Evolutionary conservation across 2,888 invertebrate genomes (phyloP), one percentile per base, ranked within the genome.

Genomic region (Lissonota sp.): DNA sequence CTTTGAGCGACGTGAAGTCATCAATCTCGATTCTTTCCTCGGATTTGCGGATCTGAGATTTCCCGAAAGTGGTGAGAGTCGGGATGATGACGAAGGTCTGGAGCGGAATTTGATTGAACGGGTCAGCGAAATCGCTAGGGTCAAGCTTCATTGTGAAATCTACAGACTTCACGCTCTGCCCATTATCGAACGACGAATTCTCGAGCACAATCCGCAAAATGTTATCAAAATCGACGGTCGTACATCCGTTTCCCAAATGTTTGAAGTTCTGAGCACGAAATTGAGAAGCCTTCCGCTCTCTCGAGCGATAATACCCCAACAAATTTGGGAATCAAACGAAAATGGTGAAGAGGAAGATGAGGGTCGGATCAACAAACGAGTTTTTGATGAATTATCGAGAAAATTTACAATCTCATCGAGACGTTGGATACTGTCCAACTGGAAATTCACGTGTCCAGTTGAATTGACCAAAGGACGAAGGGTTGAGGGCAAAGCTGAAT

Each of bases 371-470:
- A 83, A 86, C 1, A 90, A 92, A 26, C 91, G 93, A 70, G 86
- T 86, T n/a, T 93, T 92, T 49, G 86, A 88, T 55, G 81, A 88
- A 53, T 85, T 93, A 14, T 78, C 85, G 37, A 87, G 83, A 26
- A 87, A 83, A 77, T 87, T 90, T 8, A 88, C 88, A 0, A 86
- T 92, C 12, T 89, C 89, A 16, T 83, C 87, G 0, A 85, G 86
- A 80, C 93, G 91, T 79, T 94, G 93, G 93, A 87, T 88, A 60
- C 88, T 94, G 83, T 95, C 95, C 4, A 92, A 93, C 60, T 96
- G 95, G 95, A 93, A 91, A 51, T 93, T 93, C 67, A 92, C 94
- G 85, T 96, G 96, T 87, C 96, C 96, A 5, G 95, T 96, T 3
- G 94, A 95, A 83, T 93, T 95, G 84, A 93, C 93, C 83, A 92